Evolutionary conservation across 2,888 invertebrate species (phyloP), one percentile per base, ranked within the genome.

Genomic region (Idaea straminata): DNA sequence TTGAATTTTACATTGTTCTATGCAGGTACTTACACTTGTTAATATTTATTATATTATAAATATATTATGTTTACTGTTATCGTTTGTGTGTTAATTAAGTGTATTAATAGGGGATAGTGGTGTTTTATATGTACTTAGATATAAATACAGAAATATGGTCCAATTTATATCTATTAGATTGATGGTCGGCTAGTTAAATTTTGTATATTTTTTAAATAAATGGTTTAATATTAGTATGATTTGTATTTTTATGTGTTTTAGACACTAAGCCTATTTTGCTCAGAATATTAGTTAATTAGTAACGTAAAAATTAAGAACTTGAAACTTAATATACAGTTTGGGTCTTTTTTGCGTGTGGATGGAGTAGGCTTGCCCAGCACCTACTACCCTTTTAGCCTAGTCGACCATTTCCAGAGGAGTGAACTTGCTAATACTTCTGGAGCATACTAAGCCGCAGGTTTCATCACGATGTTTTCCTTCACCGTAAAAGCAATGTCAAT

Each of bases 191-290:
- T 64, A 70, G 68, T 72, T 67, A 66, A 69, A 72, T 83, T 84
- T 81, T 81, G 77, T 83, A 84, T 81, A 81, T 82, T 82, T 81
- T 79, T 78, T 76, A 78, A 78, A 72, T 83, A 83, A 85, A 85
- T 77, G 79, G 77, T 80, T 79, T 76, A 74, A 74, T 73, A 74
- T 65, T 64, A 72, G 71, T 71, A 72, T 62, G 16, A n/a, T 16
- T 62, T 15, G 16, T 47, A 63, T 70, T 71, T 59, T 1, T 34
- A 10, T 59, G 6, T 16, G 1, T 1, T 59, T 15, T n/a, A 57
- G 10, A 57, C 57, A 57, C 25, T 25, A 25, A 25, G 25, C 25
- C 25, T 25, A 25, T 25, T 25, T 25, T 25, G 1, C 25, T 25
- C 3, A 25, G 25, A 25, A 25, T 2, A 25, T 25, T 25, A 25